Percentiles rank a stretch among this genome's conserved stretches.
Evolutionary conservation across 2,888 invertebrate genomes (phyloP).

Genomic region (Melolontha melolontha): DNA sequence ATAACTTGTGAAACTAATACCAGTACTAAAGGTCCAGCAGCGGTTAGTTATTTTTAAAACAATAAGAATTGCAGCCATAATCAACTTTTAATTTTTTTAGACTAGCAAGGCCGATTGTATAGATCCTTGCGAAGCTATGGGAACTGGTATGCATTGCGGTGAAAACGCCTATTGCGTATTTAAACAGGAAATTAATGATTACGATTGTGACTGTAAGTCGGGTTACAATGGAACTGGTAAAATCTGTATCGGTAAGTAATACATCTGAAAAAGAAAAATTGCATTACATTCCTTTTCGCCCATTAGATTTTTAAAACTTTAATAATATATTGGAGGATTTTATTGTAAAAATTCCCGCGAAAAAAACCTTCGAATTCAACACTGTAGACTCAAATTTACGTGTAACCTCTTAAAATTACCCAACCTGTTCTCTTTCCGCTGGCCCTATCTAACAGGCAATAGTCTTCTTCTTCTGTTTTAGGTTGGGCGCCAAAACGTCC

Average conservation of each 20-base stretch:
- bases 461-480: too few species aligned
- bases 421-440: too few species aligned
- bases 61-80: slow-evolving; percentile 5
- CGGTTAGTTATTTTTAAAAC: slow-evolving; percentile 71
- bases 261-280: too few species aligned
- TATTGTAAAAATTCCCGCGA: too few species aligned
- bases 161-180: slow-evolving; percentile 88
- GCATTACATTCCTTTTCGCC: too few species aligned
- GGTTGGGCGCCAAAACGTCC: too few species aligned
- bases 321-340: too few species aligned
- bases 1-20: slow-evolving; percentile 90
- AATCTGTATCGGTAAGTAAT: slow-evolving; percentile 73
- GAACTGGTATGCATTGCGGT: slow-evolving; percentile 87
- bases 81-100: slow-evolving; percentile 64
- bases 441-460: too few species aligned
- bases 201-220: slow-evolving; percentile 92
- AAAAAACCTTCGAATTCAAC: too few species aligned
- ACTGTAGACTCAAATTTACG: too few species aligned
- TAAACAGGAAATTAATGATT: slow-evolving; percentile 84
- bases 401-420: too few species aligned
- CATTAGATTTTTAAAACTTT: too few species aligned
- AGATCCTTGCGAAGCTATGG: slow-evolving; percentile 89
- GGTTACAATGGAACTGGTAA: slow-evolving; percentile 92
- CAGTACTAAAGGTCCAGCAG: slow-evolving; percentile 85
- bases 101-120: slow-evolving; percentile 86